Evolutionary conservation across 2,888 invertebrate species (phyloP).

Genomic region (Himalopsyche japonica): DNA sequence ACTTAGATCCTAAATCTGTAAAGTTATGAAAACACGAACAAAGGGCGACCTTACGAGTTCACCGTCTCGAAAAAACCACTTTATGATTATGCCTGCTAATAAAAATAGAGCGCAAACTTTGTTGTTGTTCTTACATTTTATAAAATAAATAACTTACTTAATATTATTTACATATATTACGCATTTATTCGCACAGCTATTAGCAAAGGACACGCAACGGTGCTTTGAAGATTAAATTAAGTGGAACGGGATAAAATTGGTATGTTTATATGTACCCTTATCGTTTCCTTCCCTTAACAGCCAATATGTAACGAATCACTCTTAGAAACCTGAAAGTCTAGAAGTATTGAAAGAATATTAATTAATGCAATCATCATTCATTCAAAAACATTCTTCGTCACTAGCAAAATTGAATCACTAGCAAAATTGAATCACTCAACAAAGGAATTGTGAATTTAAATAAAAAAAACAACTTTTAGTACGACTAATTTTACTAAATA

Average conservation of each 20-base stretch:
- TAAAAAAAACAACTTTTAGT: too few relatives aligned
- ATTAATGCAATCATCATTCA: too few relatives aligned
- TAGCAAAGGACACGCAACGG: neutral
- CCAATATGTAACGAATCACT: too few relatives aligned
- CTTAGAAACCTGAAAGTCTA: too few relatives aligned
- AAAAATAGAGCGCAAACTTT: neutral
- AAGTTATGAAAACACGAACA: neutral
- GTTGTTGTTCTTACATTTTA: neutral
- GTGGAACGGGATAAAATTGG: neutral
- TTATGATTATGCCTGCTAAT: neutral
- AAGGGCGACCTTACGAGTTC: neutral
- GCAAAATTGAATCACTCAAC: too few relatives aligned
- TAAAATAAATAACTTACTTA: neutral
- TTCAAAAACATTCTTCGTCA: too few relatives aligned
- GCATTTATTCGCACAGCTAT: neutral
- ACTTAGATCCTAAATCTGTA: neutral
- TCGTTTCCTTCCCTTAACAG: too few relatives aligned
- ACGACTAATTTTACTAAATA: too few relatives aligned
- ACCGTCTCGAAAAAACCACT: neutral
- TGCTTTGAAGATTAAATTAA: neutral
- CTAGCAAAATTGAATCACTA: too few relatives aligned
- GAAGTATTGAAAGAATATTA: too few relatives aligned
- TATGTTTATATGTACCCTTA: too few relatives aligned
- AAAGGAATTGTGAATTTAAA: too few relatives aligned
- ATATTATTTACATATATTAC: neutral